Base-by-base conservation (phyloP, 1,140 invertebrate species). In the Pogonomyrmex barbatus region DNA sequence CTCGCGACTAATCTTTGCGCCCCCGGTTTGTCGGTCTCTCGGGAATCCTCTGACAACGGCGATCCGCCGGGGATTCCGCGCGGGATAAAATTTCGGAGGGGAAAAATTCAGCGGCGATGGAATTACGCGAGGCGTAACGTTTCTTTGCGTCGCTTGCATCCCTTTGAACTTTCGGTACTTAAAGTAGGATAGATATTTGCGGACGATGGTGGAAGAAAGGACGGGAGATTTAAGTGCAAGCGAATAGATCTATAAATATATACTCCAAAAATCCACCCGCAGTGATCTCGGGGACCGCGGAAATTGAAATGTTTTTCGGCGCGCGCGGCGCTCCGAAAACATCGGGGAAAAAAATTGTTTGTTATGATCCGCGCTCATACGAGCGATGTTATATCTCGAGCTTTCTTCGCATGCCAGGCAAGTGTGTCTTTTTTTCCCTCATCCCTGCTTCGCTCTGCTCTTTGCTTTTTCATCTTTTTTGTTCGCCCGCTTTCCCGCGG, bases 261-360 rank as follows among this genome's bases (percentile, higher is more conserved):
- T 17, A 50, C 24, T 2, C 14, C 50, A 17, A 36, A 24, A 36
- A 56, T 62, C 14, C 30, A n/a, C 17, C 12, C 30, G 14, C 24
- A 24, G 24, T 24, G 24, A 24, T 24, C 24, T 33, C 42, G 14
- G 9, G 8, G 24, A 45, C 30, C 8, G 5, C 33, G 17, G 39
- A 52, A 62, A 56, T 78, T 36, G 63, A 17, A 42, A 24, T 42
- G 36, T 70, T 70, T 81, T 70, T 63, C 2, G 36, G 2, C 14
- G 17, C 42, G 30, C 45, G 30, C 14, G n/a, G 45, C 30, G 0
- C 12, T 33, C n/a, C 36, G 52, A 82, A 71, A 83, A 75, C 45
- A 83, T 6, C 4, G 39, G 12, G n/a, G 54, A 67, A 65, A 89
- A 89, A 91, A 86, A 88, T 65, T 89, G 88, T 89, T 92, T 93